Percentiles rank a stretch among this genome's conserved stretches.
These are phyloP conservation scores for Parelbella ahira DNA, from an alignment of 2,888 invertebrate species.

Conservation along the genomic window DNA sequence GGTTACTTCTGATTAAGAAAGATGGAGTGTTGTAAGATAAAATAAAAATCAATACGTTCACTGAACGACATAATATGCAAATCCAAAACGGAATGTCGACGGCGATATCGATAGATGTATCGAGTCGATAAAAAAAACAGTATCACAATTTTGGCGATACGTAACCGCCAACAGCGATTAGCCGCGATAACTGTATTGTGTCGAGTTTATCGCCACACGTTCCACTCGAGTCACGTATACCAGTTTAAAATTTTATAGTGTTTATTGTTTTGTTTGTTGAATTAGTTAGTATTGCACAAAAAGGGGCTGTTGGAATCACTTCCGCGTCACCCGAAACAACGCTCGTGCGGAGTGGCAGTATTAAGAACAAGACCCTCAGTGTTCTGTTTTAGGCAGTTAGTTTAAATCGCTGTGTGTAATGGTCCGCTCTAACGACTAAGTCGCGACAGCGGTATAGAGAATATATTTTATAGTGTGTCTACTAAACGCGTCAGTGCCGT, in stretches of 20 bases:
- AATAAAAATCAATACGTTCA: too few species aligned
- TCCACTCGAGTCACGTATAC: conserved; percentile 71
- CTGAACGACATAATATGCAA: too few species aligned
- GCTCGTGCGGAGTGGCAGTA: conserved; percentile 19
- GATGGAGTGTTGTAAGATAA: too few species aligned
- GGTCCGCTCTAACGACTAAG: conserved; percentile 26
- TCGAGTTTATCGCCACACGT: conserved; percentile 57
- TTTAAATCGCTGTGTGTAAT: conserved; percentile 29
- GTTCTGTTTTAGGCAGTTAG: conserved; percentile 26
- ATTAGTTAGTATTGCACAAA: conserved; percentile 4
- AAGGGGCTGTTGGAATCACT: conserved; percentile 16
- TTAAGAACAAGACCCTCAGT: conserved; percentile 27
- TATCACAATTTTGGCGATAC: conserved; percentile 50
- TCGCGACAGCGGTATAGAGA: conserved; percentile 23
- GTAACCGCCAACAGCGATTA: conserved; percentile 54
- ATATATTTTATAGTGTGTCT: conserved; percentile 11
- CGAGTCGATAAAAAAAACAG: too few species aligned
- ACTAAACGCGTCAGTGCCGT: conserved; percentile 11
- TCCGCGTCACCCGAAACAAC: conserved; percentile 15
- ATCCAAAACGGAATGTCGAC: too few species aligned
- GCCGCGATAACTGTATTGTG: conserved; percentile 63
- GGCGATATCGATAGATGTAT: too few species aligned
- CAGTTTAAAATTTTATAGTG: conserved; percentile 44
- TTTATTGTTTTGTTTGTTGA: conserved; percentile 34
- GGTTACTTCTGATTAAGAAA: too few species aligned